phyloP scores from a whole-genome alignment of 1,140 invertebrate genomes.

The Mycetomoellerius zeteki region DNA sequence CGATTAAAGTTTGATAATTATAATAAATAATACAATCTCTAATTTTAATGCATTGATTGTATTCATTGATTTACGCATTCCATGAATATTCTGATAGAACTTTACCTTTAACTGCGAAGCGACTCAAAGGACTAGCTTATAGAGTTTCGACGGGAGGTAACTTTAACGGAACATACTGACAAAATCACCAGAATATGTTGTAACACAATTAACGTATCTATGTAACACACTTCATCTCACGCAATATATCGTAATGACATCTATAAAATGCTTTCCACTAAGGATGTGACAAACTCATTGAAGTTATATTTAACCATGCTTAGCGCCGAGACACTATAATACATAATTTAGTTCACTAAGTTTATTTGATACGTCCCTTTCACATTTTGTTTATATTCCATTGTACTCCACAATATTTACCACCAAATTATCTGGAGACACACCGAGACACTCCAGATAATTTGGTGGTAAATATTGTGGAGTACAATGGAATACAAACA shows the following conservation, averaged over 20 bases:
- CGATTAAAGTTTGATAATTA: neutral
- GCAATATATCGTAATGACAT: neutral
- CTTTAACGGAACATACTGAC: constrained; percentile 44
- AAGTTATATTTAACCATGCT: neutral
- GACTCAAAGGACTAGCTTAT: constrained; percentile 37
- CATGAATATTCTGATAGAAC: constrained; percentile 38
- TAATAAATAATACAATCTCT: neutral
- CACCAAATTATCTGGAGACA: neutral
- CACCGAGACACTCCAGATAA: no score
- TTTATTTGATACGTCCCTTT: neutral
- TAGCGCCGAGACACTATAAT: no score
- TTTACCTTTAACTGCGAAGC: constrained; percentile 19
- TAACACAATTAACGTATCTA: constrained; percentile 34
- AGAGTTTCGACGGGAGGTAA: constrained; percentile 15
- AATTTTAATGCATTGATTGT: constrained; percentile 5
- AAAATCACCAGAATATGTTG: constrained; percentile 35
- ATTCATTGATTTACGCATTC: constrained; percentile 8
- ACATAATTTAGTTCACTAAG: constrained; percentile 1
- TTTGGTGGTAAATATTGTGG: neutral
- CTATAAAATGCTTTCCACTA: neutral
- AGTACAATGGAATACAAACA: neutral
- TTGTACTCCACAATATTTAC: neutral
- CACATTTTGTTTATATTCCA: neutral
- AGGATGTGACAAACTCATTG: neutral
- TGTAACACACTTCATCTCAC: constrained; percentile 4